These are phyloP conservation scores for Lithophane leautieri DNA, from an alignment of 2,888 invertebrate genomes.

Conservation along the genomic window DNA sequence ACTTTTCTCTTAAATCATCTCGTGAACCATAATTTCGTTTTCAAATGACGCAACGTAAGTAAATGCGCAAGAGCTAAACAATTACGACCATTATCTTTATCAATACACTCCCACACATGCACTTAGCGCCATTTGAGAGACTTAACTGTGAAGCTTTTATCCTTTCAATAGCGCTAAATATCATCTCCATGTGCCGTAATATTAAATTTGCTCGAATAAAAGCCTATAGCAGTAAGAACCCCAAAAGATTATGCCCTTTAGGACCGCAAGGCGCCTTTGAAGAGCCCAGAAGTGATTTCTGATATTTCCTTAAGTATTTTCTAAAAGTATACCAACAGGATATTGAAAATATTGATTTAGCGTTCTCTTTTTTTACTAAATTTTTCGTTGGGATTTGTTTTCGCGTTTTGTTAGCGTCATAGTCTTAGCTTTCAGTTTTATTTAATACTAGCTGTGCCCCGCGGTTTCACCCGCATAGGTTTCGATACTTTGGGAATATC, in stretches of 20 bases:
- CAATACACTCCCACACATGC: conserved; percentile 32
- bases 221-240: conserved; percentile 64
- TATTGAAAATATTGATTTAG: conserved; percentile 70
- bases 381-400: conserved; percentile 56
- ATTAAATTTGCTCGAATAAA: conserved; percentile 73
- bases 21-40: neutral
- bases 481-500: too few species aligned
- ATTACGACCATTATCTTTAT: conserved; percentile 36
- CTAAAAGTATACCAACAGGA: conserved; percentile 67
- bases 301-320: conserved; percentile 71
- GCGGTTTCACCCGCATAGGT: too few species aligned
- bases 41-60: neutral
- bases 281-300: conserved; percentile 68
- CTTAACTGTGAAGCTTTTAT: conserved; percentile 45
- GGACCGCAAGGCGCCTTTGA: conserved; percentile 66
- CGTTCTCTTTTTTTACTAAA: conserved; percentile 51
- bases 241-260: conserved; percentile 68
- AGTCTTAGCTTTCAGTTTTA: conserved; percentile 20
- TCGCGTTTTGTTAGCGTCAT: conserved; percentile 45
- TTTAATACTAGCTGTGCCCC: neutral
- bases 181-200: conserved; percentile 66
- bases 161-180: conserved; percentile 66
- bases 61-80: conserved; percentile 13
- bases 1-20: neutral
- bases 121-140: conserved; percentile 35